Evolutionary conservation across 2,888 invertebrate genomes (phyloP), one percentile per base, ranked within the genome.

Genomic region (Dryococelus australis): DNA sequence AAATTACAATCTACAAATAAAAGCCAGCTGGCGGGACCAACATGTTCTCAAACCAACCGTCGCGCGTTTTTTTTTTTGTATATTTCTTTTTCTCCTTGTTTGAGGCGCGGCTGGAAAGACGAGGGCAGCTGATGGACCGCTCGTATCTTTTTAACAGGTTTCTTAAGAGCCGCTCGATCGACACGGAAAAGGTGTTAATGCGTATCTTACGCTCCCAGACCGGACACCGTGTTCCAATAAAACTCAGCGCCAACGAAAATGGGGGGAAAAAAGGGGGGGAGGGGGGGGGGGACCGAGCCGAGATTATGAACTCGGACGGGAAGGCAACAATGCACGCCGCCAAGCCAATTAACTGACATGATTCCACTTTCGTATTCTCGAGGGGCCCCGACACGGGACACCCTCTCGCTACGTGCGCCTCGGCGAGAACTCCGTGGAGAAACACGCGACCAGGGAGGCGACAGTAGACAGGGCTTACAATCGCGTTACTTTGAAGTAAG

Each of bases 111-210:
- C 6, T 65, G 47, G 47, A 47, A 47, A 16, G 47, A 47, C 47
- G 47, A 47, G 65, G 65, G 65, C 65, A 65, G 65, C 65, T 65
- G 65, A 65, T 65, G 65, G 65, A 1, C n/a, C n/a, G 65, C 65
- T 65, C 65, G 65, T 65, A 65, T 65, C 65, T 65, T 65, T 65
- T 65, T 65, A 65, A 65, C 65, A 65, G 65, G 65, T 65, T 65
- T 65, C 65, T 65, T 65, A 65, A 65, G 65, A 65, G 65, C n/a
- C 65, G 65, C 65, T 65, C 65, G 24, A 65, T 65, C 65, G 6
- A 65, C 65, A 65, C 65, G 65, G 65, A 65, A 65, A 65, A 65
- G 65, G 65, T 65, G 65, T 65, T 65, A 65, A 65, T 65, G 65
- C 65, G 65, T 65, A 65, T 65, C 65, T 65, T 65, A 65, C 65